Base-by-base conservation (phyloP, 2,113 vertebrate genomes). In the Zapus hudsonius region DNA sequence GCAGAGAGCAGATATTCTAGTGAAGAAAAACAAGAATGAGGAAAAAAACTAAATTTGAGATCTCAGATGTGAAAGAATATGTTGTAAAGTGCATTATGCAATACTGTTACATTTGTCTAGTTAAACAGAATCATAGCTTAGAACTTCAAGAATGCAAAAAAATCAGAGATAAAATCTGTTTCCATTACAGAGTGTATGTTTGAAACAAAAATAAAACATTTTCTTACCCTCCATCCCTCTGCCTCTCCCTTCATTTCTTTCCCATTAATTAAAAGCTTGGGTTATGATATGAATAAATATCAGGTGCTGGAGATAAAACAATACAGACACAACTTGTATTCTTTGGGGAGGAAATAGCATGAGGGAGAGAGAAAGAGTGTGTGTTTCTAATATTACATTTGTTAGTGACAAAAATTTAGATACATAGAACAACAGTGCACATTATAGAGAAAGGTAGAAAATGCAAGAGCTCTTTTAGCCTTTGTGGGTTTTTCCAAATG, bases 121-220 rank as follows among this genome's bases (percentile, higher is more conserved):
- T 31, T 63, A 13, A 69, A 89, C 57, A 64, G 70, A 95, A 81
- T 38, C 33, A 7, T 81, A 82, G 52, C 38, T 93, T 66, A 69
- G 22, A 79, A 81, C 44, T 75, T 82, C 63, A 78, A 73, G 44
- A 73, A 80, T 57, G 27, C 42, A n/a, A 36, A 27, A 25, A 31
- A 67, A 84, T 19, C 67, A 57, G 78, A 75, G 5, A 19, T 80
- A 66, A 55, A 22, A 33, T 33, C 57, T 57, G 3, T 42, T 79
- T 86, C 79, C 25, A 47, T 55, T 27, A 29, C 19, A 9, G 8
- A 40, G 40, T 81, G 81, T 84, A 44, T 36, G 57, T 57, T 57
- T 89, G 55, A 87, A 74, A 23, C 5, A 31, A 93, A 93, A 61
- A 5, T 61, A 67, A 55, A 36, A 69, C 31, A 4, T 44, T 73